Base-by-base conservation (phyloP, 2,888 invertebrate genomes). In the Troides helena region DNA sequence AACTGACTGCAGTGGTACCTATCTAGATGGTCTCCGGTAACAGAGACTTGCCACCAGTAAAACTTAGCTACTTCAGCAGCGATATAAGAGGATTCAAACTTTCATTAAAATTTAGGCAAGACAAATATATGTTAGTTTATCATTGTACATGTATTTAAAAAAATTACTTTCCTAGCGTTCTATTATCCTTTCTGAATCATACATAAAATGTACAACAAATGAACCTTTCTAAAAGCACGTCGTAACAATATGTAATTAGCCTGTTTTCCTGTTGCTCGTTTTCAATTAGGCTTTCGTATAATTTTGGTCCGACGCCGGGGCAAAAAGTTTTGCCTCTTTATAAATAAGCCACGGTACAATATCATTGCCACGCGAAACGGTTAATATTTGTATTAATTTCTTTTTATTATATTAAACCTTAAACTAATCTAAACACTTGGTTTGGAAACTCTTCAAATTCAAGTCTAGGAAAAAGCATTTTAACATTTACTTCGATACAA, bases 201-300 rank as follows among this genome's bases (percentile, higher is more conserved):
- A 8, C 14, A n/a, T 53, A n/a, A 18, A 53, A n/a, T 7, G 53
- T n/a, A n/a, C 10, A 53, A 5, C 53, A n/a, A 53, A 53, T 8
- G 18, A n/a, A 53, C 6, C 18, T 53, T 18, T 53, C 53, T 53
- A n/a, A 53, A 18, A 53, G 18, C 18, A n/a, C 53, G 14, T 7
- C 53, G 53, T 12, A 53, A 53, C 53, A 18, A 53, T 53, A 53
- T 53, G 53, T 53, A 53, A 53, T 53, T 53, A 53, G n/a, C 53
- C 18, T 53, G n/a, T 53, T 58, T 58, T 58, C 21, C 23, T 58
- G 23, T 58, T 58, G 18, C 12, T 58, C 57, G 46, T 25, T 58
- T 58, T 58, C n/a, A 58, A 58, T 58, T 58, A 58, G n/a, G 57
- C 21, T 23, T 25, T 58, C 57, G 18, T 58, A 18, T 58, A 23